Conservation (phyloP, 2,797 vertebrate genomes). For the Myiotriccus ornatus region DNA sequence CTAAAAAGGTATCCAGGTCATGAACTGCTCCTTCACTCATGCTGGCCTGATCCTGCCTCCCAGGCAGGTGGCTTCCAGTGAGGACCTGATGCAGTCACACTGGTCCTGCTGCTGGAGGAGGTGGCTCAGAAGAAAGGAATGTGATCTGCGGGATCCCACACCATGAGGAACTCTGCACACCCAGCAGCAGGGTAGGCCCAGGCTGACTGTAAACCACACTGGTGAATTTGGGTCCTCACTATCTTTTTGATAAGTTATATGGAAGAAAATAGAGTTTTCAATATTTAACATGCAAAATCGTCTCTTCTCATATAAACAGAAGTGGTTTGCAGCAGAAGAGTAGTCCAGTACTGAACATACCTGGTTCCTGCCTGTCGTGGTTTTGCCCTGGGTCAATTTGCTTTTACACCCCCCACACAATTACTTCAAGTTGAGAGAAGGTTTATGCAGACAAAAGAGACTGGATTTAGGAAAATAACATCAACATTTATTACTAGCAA, state of each 20-base stretch:
- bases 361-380: background rate
- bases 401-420: too few species aligned
- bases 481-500: too few species aligned
- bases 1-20: background rate
- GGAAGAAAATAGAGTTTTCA: background rate
- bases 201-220: background rate
- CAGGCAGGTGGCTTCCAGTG: fast-evolving
- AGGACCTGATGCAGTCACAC: background rate
- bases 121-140: background rate
- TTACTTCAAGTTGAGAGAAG: too few species aligned
- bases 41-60: background rate
- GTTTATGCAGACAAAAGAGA: too few species aligned
- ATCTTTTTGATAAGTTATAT: background rate
- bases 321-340: background rate
- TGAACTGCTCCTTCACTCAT: background rate
- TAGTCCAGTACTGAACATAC: background rate
- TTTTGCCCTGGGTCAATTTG: too few species aligned
- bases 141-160: background rate
- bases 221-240: background rate
- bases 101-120: background rate
- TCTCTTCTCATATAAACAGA: background rate
- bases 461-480: too few species aligned
- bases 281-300: background rate
- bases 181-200: background rate
- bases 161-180: fast-evolving